Base-by-base conservation (phyloP, 2,888 invertebrate genomes). In the Scrobipalpa costella region DNA sequence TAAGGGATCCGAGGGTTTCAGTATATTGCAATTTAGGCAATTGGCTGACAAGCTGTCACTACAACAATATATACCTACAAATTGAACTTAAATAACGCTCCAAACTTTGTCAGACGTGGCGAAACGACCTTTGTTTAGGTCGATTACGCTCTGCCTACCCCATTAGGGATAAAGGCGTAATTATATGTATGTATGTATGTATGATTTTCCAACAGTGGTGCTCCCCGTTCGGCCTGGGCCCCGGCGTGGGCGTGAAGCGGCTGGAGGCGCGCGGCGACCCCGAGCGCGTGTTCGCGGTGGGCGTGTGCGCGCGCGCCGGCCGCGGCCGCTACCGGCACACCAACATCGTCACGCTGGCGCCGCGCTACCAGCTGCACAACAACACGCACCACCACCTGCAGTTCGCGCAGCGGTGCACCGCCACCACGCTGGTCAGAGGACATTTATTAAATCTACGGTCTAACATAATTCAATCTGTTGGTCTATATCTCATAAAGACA, bases 351-450 rank as follows among this genome's bases (percentile, higher is more conserved):
- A 98, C 98, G 6, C 93, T 99, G 73, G 96, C 98, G 15, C 98
- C 99, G 44, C 93, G 98, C 70, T 99, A 96, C 90, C 97, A 98
- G 85, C 92, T 99, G 64, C 97, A 98, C 88, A 99, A 99, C 90
- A 95, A 96, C 82, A 97, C 94, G 67, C 88, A 93, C 15, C 93
- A 93, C 74, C 94, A 94, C 62, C 91, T 99, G 73, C 95, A 97
- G 78, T 96, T 99, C 81, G 95, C 98, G 62, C 99, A 99, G 88
- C 94, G 95, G 78, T 97, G 96, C 85, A 95, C 95, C 73, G 94
- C 96, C 7, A 94, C 94, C 27, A 94, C 95, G 47, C 91, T 94
- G 69, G 95, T 95, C 76, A 92, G 93, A 90, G 9, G 11, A 13
- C 40, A 13, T 7, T 38, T 7, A 11, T 11, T 38, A 38, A 8